Conservation (phyloP, 2,797 vertebrate species). For the Melanotaenia parkinsoni region DNA sequence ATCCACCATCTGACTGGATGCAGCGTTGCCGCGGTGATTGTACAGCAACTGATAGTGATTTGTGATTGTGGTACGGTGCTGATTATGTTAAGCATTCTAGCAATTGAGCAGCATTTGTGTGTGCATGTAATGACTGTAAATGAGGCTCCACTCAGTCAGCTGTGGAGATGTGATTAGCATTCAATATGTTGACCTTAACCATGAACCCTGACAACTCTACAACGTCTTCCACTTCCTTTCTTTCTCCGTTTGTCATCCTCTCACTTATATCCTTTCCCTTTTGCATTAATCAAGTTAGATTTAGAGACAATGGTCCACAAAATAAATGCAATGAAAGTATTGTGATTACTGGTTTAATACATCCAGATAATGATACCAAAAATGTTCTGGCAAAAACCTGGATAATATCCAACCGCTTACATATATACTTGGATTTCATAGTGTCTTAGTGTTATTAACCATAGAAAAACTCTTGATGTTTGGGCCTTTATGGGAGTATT, state of each 20-base stretch:
- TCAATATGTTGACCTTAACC: slow-evolving; percentile 58
- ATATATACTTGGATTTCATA: slow-evolving; percentile 21
- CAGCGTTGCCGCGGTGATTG: slow-evolving; percentile 64
- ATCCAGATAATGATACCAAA: slow-evolving; percentile 16
- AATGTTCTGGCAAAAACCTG: slow-evolving; percentile 41
- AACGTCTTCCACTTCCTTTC: slow-evolving; percentile 37
- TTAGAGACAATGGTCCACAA: not conserved
- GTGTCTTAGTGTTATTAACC: not conserved
- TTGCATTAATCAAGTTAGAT: not conserved
- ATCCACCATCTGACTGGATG: slow-evolving; percentile 45
- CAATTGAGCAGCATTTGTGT: slow-evolving; percentile 39
- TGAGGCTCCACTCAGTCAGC: slow-evolving; percentile 45
- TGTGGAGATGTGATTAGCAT: slow-evolving; percentile 66
- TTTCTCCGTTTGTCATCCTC: slow-evolving; percentile 12
- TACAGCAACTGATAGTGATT: slow-evolving; percentile 67
- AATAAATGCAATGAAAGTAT: slow-evolving; percentile 4
- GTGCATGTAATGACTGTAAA: slow-evolving; percentile 31
- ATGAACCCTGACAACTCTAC: slow-evolving; percentile 58
- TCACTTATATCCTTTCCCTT: slow-evolving; percentile 3
- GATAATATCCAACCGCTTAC: slow-evolving; percentile 16
- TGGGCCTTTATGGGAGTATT: slow-evolving; percentile 25
- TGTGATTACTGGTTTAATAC: slow-evolving; percentile 11
- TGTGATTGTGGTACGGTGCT: slow-evolving; percentile 64
- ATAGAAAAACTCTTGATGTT: slow-evolving; percentile 34
- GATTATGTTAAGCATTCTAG: slow-evolving; percentile 57